Percentiles rank a stretch among this genome's conserved stretches.
Conservation (phyloP, 2,797 vertebrate genomes). For the Perodicticus potto region DNA sequence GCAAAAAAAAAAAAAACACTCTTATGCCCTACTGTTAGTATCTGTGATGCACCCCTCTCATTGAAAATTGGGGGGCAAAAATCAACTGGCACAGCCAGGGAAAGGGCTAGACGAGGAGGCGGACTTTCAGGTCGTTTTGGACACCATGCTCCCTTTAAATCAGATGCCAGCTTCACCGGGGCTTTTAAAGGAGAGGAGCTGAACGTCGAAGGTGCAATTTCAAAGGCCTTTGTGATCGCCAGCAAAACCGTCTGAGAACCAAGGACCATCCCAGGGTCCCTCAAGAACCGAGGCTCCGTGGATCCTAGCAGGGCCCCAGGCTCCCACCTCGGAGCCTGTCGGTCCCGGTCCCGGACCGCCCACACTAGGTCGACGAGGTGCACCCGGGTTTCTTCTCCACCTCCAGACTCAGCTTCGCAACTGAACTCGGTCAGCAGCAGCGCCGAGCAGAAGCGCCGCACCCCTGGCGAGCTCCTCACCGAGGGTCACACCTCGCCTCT, state of each 20-base stretch:
- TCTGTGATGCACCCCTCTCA: background rate
- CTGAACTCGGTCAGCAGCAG: background rate
- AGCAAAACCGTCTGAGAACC: background rate
- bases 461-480: background rate
- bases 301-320: too few relatives aligned
- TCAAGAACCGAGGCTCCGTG: background rate
- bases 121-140: background rate
- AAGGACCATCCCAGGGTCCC: background rate
- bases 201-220: background rate
- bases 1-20: background rate
- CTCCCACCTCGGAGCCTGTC: background rate
- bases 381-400: background rate
- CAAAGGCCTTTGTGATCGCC: background rate
- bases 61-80: background rate
- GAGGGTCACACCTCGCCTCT: background rate
- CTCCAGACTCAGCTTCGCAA: background rate
- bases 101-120: background rate
- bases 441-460: rapidly evolving
- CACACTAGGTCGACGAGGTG: background rate
- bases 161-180: background rate
- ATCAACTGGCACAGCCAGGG: background rate
- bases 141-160: background rate
- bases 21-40: background rate
- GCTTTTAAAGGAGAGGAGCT: background rate
- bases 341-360: background rate